Evolutionary conservation across 1,140 invertebrate species (phyloP).

Genomic region (Drosophila mojavensis): DNA sequence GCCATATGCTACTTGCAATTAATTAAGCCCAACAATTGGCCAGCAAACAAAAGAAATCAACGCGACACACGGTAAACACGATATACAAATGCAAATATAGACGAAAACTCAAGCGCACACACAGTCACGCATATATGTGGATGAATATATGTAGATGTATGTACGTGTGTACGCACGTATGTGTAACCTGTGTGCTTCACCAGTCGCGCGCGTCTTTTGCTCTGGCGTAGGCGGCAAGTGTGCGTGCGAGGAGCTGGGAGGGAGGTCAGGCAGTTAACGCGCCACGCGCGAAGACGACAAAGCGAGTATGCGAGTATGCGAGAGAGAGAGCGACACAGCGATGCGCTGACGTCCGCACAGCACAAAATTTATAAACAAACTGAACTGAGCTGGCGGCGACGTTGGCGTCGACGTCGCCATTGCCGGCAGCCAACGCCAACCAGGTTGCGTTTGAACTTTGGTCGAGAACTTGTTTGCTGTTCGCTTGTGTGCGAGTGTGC

Average conservation of each 20-base stretch:
- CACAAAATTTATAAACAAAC: constrained; percentile 73
- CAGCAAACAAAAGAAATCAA: constrained; percentile 73
- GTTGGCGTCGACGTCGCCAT: constrained; percentile 26
- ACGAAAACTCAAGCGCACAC: constrained; percentile 34
- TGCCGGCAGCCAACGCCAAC: constrained; percentile 64
- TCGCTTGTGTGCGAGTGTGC: neutral
- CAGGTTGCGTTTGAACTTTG: constrained; percentile 49
- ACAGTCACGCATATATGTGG: neutral
- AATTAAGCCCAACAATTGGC: constrained; percentile 72
- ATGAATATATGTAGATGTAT: neutral
- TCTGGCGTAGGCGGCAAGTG: constrained; percentile 32
- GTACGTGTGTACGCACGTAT: neutral
- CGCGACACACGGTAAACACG: constrained; percentile 49
- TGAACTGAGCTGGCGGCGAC: constrained; percentile 27
- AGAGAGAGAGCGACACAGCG: constrained; percentile 11
- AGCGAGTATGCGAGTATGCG: constrained; percentile 14
- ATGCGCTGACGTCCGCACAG: constrained; percentile 54
- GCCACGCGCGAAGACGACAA: constrained; percentile 29
- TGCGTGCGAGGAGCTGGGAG: neutral
- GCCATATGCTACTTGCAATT: constrained; percentile 71
- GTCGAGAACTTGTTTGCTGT: constrained; percentile 57
- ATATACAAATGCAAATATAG: constrained; percentile 42
- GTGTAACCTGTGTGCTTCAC: constrained; percentile 37
- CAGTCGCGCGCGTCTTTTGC: constrained; percentile 31
- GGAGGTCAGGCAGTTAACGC: constrained; percentile 21